Percentiles rank a stretch among this genome's conserved stretches.
These are phyloP conservation scores for Bedellia somnulentella DNA, from an alignment of 2,888 invertebrate genomes.

Conservation along the genomic window DNA sequence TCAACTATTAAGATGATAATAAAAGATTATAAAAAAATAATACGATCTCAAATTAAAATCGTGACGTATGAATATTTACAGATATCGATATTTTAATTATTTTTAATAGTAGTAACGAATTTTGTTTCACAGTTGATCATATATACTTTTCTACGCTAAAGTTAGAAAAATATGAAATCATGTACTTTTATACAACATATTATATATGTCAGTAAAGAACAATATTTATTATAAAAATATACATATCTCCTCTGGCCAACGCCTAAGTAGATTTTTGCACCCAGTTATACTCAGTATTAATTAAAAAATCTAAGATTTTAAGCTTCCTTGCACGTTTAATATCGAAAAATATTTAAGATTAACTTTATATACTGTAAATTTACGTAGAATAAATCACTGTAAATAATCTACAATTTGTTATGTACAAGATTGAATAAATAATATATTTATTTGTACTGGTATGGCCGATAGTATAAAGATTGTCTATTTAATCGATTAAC, in stretches of 20 bases:
- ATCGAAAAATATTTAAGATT: constrained; percentile 28
- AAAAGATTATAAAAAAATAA: constrained; percentile 19
- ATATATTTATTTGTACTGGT: constrained; percentile 55
- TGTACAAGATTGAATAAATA: constrained; percentile 45
- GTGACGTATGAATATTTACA: constrained; percentile 27
- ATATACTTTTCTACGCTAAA: constrained; percentile 38
- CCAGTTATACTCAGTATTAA: constrained; percentile 35
- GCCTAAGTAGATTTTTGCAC: constrained; percentile 50
- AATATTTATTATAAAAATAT: constrained; percentile 59
- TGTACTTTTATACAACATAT: constrained; percentile 59
- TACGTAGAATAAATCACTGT: constrained; percentile 44
- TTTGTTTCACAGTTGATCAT: constrained; percentile 41
- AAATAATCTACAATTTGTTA: constrained; percentile 33
- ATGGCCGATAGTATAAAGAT: constrained; percentile 44
- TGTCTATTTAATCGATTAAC: too few species aligned
- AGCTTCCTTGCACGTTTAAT: constrained; percentile 44
- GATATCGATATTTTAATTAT: constrained; percentile 25
- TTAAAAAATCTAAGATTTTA: constrained; percentile 59
- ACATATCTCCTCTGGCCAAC: constrained; percentile 33
- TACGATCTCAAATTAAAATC: constrained; percentile 44
- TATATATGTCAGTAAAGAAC: constrained; percentile 59
- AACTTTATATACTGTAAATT: constrained; percentile 1
- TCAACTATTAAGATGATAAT: background rate
- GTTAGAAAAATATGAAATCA: constrained; percentile 60
- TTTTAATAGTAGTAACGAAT: constrained; percentile 27